Evolutionary conservation across 2,888 invertebrate genomes (phyloP), one percentile per base, ranked within the genome.

Genomic region (Saturnia japonica): DNA sequence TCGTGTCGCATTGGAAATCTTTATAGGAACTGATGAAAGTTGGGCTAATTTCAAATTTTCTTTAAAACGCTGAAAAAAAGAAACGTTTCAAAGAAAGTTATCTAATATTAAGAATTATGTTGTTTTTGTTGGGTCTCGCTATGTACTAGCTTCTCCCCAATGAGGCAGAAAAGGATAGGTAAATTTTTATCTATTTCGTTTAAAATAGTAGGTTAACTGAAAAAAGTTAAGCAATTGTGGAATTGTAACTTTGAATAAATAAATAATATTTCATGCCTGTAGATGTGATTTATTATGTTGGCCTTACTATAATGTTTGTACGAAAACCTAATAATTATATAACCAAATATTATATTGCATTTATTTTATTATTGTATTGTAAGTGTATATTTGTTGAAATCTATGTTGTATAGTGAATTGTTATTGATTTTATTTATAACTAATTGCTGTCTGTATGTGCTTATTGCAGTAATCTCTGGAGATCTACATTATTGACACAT

Each of bases 301-400:
- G n/a, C n/a, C n/a, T n/a, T n/a, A 51, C 9, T 51, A 22, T n/a
- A 14, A 47, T 47, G 19, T 47, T 3, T 19, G 19, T 47, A 47
- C 19, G 19, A 47, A 7, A 16, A 47, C 16, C 47, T 19, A 47
- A 47, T 7, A 16, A 19, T 47, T 19, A 11, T 54, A n/a, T 54
- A 54, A 54, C 54, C 54, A 54, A 54, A 54, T 54, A n/a, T n/a
- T n/a, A n/a, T 54, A 54, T 54, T 54, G 54, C 54, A 54, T 54
- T 54, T 54, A 54, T 22, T 54, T 54, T 22, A 54, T 9, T 9
- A 54, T 54, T 22, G 9, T n/a, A 22, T 22, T 54, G 54, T 54
- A 22, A 2, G 9, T 22, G 54, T n/a, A n/a, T 43, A 14, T 43
- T 43, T 43, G 43, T 43, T 43, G 43, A 43, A 12, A 43, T 12